Percentiles rank a stretch among this genome's conserved stretches.
Evolutionary conservation across 1,140 invertebrate genomes (phyloP).

Genomic region (Drosophila sucinea): DNA sequence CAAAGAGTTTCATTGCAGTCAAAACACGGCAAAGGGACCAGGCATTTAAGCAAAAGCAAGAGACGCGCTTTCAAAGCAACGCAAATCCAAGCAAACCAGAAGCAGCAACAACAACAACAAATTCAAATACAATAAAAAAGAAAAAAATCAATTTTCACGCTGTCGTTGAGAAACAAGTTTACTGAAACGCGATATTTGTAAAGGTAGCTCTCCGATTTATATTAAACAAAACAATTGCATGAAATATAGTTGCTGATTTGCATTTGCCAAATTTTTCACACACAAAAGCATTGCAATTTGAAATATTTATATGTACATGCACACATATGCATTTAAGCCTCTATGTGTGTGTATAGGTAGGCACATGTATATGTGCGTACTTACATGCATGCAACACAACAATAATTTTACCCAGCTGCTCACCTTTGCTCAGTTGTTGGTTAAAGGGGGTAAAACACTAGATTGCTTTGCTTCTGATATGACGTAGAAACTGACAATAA

Average conservation of each 20-base stretch:
- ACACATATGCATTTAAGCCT: too few relatives aligned
- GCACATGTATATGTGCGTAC: not conserved
- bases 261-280: not conserved
- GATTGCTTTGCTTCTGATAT: not conserved
- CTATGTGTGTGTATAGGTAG: too few relatives aligned
- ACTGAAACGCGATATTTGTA: conserved; percentile 34
- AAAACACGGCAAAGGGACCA: not conserved
- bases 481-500: not conserved
- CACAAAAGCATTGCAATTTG: too few relatives aligned
- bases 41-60: not conserved
- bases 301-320: too few relatives aligned
- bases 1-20: not conserved
- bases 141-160: conserved; percentile 70
- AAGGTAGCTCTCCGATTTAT: conserved; percentile 49
- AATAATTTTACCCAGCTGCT: not conserved
- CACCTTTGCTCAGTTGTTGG: conserved; percentile 2
- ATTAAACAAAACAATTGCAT: not conserved
- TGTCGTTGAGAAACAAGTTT: conserved; percentile 32
- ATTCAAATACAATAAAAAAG: conserved; percentile 53
- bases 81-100: conserved; percentile 30
- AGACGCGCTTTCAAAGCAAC: conserved; percentile 31
- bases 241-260: not conserved
- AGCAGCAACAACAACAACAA: conserved; percentile 52
- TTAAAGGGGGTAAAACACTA: not conserved
- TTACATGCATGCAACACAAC: not conserved